Evolutionary conservation across 1,140 invertebrate genomes (phyloP), one percentile per base, ranked within the genome.

Genomic region (Bombus confusus): DNA sequence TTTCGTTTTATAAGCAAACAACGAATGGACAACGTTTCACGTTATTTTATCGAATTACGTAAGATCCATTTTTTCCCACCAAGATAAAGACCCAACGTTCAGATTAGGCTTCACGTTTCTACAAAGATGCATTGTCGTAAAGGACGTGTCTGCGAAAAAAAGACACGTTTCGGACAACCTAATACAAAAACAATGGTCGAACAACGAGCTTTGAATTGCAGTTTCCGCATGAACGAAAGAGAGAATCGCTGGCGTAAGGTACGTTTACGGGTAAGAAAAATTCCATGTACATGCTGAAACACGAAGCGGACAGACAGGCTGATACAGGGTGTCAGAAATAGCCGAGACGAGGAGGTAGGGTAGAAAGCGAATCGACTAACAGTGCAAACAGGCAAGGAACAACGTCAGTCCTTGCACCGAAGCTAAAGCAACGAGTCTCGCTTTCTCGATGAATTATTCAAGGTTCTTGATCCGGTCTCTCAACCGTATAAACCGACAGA

Each of bases 391-490:
- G 81, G 62, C 43, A 83, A 57, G 81, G 81, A 78, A 69, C 78
- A 81, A 81, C 90, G 88, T 90, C 88, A 85, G 87, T 90, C 84
- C 85, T 80, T 85, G 83, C 90, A 80, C 47, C 43, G 76, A 80
- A 85, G 78, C 84, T 72, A n/a, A 80, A 72, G 76, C 72, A 80
- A 68, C 66, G 80, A 91, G 86, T 80, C 87, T 87, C 84, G 79
- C 83, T 85, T 66, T 73, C 77, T 79, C 88, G 87, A 93, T 93
- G 92, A 92, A 92, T 93, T 90, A 93, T 93, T 93, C 92, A 93
- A 90, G 87, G 88, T 82, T 91, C 91, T 87, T 90, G 91, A 91
- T 92, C 87, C 87, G 89, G 87, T 92, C 90, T 89, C 89, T 88
- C 73, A 87, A 86, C 87, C 85, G 84, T 80, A 80, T 80, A 79